Evolutionary conservation across 2,888 invertebrate genomes (phyloP).

Genomic region (Tethea ocularis): DNA sequence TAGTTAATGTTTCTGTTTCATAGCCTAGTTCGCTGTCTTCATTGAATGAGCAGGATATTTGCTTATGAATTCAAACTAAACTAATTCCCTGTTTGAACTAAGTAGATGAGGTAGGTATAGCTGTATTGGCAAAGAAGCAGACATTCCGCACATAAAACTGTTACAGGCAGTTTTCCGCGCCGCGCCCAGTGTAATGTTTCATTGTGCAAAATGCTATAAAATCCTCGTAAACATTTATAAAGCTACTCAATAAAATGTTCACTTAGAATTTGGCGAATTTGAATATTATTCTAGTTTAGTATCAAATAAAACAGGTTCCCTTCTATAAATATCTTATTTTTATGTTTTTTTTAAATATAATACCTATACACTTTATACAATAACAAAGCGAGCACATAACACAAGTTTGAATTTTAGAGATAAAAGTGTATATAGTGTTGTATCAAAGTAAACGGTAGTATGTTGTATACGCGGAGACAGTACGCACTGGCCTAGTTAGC

Average conservation of each 20-base stretch:
- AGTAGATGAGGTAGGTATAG: neutral
- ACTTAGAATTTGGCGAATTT: constrained; percentile 67
- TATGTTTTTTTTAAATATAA: no score
- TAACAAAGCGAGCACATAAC: no score
- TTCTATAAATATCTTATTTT: constrained; percentile 13
- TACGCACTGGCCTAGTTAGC: constrained; percentile 47
- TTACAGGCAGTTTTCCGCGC: constrained; percentile 43
- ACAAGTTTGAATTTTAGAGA: neutral
- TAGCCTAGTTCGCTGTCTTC: no score
- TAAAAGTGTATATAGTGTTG: neutral
- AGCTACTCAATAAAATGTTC: constrained; percentile 74
- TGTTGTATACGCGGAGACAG: constrained; percentile 11
- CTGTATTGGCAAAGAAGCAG: constrained; percentile 41
- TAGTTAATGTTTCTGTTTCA: no score
- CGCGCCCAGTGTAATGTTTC: constrained; percentile 61
- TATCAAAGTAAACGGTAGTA: neutral
- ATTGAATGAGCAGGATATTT: no score
- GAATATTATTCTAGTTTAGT: constrained; percentile 63
- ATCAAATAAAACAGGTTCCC: constrained; percentile 45
- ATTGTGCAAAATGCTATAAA: constrained; percentile 74
- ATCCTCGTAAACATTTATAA: constrained; percentile 74
- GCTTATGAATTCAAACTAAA: neutral
- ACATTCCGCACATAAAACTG: constrained; percentile 57
- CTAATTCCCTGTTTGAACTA: neutral
- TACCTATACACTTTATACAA: no score